Conservation (phyloP, 2,113 vertebrate genomes). For the Chloebia gouldiae region DNA sequence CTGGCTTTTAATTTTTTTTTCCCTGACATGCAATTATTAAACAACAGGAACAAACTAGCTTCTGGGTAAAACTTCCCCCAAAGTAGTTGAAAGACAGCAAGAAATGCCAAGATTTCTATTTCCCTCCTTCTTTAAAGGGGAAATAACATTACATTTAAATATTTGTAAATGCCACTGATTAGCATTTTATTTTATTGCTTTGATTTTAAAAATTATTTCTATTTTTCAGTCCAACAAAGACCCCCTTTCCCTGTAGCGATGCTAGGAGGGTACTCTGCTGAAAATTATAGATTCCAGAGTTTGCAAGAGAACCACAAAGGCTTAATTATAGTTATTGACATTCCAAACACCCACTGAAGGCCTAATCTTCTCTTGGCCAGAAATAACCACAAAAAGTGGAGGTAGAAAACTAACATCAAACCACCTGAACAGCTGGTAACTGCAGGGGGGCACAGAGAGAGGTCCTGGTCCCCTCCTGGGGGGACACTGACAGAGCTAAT, state of each 20-base stretch:
- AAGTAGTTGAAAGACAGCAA: background rate
- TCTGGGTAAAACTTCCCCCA: background rate
- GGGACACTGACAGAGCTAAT: background rate
- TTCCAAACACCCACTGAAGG: slow-evolving; percentile 43
- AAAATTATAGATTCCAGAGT: slow-evolving; percentile 52
- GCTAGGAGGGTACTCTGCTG: background rate
- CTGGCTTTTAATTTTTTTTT: background rate
- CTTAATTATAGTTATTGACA: slow-evolving; percentile 55
- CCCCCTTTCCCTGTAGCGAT: slow-evolving; percentile 41
- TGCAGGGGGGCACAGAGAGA: slow-evolving; percentile 49
- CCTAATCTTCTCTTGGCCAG: slow-evolving; percentile 74
- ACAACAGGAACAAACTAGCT: slow-evolving; percentile 22
- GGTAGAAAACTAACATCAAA: slow-evolving; percentile 78
- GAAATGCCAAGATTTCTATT: background rate
- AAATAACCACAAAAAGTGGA: slow-evolving; percentile 78
- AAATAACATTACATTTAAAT: slow-evolving; percentile 46
- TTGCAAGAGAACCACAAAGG: slow-evolving; percentile 18
- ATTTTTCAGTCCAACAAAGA: background rate
- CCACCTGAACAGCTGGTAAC: slow-evolving; percentile 65
- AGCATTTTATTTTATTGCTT: slow-evolving; percentile 52
- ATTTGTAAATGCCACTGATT: slow-evolving; percentile 44
- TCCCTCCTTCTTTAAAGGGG: background rate
- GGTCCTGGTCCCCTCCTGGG: slow-evolving; percentile 39
- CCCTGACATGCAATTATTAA: background rate
- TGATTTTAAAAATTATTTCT: background rate